A percentile compares a stretch with the other conserved stretches of the same genome.
phyloP scores from a whole-genome alignment of 2,113 vertebrate genomes.

The cat (Felis catus) region F.catus_Fca126_mat1.0 CM031413.1:92800501-92801000 shows the following conservation, averaged over 20 bases:
- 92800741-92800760: background rate
- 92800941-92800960: background rate
- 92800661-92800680: background rate
- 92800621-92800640: background rate
- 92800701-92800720: background rate
- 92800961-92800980: background rate
- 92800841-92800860: background rate
- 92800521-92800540: background rate
- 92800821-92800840: background rate
- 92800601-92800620: background rate
- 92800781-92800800: background rate
- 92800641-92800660: background rate
- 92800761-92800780: background rate
- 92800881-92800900: background rate
- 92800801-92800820: background rate
- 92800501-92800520: background rate
- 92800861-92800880: background rate
- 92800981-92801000: background rate
- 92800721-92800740: background rate
- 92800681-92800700: background rate
- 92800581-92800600: background rate
- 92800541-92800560: background rate
- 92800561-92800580: background rate
- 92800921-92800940: accelerated
- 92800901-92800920: background rate